A percentile compares a stretch with the other conserved stretches of the same genome.
phyloP scores from a whole-genome alignment of 2,113 vertebrate species.

The Phalacrocorax pelagicus region DNA sequence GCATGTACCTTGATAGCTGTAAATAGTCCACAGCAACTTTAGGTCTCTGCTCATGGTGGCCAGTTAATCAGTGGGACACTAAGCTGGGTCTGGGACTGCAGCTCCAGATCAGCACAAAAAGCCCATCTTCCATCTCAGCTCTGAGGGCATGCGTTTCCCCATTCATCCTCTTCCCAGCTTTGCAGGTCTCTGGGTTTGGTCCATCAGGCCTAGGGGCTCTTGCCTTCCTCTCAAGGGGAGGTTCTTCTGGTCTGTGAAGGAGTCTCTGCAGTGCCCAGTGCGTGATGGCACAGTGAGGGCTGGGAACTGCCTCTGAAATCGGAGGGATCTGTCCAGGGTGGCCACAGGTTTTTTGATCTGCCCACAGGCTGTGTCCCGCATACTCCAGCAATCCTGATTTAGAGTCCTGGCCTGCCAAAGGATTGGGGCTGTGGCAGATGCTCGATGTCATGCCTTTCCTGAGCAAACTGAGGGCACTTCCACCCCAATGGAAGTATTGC shows the following conservation, averaged over 20 bases:
- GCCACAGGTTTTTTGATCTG: neutral
- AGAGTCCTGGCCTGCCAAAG: neutral
- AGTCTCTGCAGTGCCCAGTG: neutral
- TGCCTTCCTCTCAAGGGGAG: neutral
- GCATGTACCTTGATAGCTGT: rapidly evolving
- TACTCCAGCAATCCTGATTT: neutral
- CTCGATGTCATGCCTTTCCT: neutral
- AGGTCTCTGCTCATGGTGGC: neutral
- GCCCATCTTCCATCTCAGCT: neutral
- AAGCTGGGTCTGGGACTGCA: neutral
- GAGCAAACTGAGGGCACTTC: neutral
- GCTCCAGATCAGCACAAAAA: neutral
- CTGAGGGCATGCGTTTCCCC: rapidly evolving
- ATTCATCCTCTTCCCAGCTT: neutral
- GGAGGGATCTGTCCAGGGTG: neutral
- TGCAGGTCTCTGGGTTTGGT: neutral
- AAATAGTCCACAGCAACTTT: rapidly evolving
- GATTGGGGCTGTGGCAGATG: neutral
- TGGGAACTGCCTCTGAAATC: neutral
- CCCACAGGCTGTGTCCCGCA: neutral
- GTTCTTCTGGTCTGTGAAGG: neutral
- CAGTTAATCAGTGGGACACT: neutral
- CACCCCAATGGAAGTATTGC: neutral
- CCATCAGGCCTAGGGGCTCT: neutral
- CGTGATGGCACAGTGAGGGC: rapidly evolving